These are phyloP conservation scores for Barbus barbus DNA, from an alignment of 2,113 vertebrate species.

Conservation along the genomic window DNA sequence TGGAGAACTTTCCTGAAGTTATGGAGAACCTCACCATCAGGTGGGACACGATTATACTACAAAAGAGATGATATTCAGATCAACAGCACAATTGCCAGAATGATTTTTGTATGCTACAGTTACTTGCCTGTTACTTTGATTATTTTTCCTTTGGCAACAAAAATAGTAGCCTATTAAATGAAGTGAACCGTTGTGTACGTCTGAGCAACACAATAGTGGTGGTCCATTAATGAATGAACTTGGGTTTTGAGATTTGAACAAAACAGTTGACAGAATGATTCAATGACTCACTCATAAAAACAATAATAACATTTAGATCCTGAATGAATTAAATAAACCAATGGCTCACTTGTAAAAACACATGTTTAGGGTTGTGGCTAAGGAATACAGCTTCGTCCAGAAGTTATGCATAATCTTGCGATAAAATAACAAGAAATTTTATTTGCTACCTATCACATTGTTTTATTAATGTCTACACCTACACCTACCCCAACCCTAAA, in stretches of 20 bases:
- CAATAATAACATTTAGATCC: not conserved
- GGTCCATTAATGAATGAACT: not conserved
- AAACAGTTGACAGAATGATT: not conserved
- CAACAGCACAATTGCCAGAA: not conserved
- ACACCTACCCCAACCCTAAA: no score
- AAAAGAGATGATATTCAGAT: not conserved
- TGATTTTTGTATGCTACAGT: not conserved
- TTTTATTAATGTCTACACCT: no score
- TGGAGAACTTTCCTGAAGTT: conserved; percentile 84
- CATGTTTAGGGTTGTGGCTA: no score
- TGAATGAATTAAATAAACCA: not conserved
- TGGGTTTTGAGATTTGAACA: not conserved
- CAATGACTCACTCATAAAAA: not conserved
- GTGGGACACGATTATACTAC: conserved; percentile 58
- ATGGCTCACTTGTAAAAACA: not conserved
- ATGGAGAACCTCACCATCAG: conserved; percentile 92
- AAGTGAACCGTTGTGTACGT: not conserved
- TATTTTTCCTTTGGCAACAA: not conserved
- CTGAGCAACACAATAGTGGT: no score
- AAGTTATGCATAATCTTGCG: no score
- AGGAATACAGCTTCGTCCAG: no score
- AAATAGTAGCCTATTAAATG: not conserved
- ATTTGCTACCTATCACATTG: no score
- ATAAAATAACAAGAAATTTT: no score
- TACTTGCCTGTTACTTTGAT: not conserved